These are phyloP conservation scores for Amblyopsis rosae DNA, from an alignment of 2,113 vertebrate species.

Conservation along the genomic window DNA sequence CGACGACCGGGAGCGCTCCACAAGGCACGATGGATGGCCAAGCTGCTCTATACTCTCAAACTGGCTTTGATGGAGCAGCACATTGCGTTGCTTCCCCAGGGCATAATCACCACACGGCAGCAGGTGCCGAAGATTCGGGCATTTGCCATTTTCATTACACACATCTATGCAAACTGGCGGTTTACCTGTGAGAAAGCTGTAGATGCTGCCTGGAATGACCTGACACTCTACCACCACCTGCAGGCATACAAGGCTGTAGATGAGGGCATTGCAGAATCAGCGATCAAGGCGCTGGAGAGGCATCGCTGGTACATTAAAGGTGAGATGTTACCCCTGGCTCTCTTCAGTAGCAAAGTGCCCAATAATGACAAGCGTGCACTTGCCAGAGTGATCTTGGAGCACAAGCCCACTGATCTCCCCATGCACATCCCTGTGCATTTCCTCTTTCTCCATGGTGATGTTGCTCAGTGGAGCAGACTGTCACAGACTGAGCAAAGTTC, in stretches of 20 bases:
- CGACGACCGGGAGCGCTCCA: no score
- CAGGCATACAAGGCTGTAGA: no score
- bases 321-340: neutral
- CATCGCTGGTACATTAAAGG: neutral
- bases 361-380: no score
- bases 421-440: no score
- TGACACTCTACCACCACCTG: no score
- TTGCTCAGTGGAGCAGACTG: no score
- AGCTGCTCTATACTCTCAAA: conserved; percentile 9
- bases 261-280: neutral
- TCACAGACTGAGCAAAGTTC: no score
- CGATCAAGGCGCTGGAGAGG: neutral
- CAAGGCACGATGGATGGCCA: no score
- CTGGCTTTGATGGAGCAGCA: conserved; percentile 12
- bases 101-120: neutral
- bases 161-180: conserved; percentile 4
- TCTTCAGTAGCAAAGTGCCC: neutral
- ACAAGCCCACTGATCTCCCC: no score
- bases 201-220: neutral
- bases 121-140: neutral
- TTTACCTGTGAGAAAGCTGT: conserved; percentile 4
- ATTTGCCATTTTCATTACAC: neutral
- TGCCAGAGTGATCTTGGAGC: no score
- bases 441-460: no score
- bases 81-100: conserved; percentile 4